A percentile compares a stretch with the other conserved stretches of the same genome.
Evolutionary conservation across 2,113 vertebrate species (phyloP).

Genomic region (Dicaeum eximium): DNA sequence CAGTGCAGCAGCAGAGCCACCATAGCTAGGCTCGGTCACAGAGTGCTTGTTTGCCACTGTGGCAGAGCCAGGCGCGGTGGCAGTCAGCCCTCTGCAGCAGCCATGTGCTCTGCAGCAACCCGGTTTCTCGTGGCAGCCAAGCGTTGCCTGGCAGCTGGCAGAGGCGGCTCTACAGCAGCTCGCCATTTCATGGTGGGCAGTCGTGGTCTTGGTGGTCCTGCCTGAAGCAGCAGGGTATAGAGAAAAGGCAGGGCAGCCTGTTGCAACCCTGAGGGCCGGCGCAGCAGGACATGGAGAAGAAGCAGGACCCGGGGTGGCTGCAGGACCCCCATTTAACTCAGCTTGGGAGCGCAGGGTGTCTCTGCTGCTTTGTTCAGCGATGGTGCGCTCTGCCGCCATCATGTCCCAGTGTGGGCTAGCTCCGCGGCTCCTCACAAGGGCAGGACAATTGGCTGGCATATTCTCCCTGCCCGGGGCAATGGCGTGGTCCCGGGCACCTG

Average conservation of each 20-base stretch:
- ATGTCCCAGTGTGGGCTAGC: neutral
- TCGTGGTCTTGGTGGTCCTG: neutral
- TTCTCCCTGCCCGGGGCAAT: neutral
- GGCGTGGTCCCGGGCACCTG: neutral
- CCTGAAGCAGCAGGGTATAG: neutral
- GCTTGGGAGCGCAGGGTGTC: neutral
- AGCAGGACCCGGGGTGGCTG: neutral
- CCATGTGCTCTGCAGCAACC: too few species aligned
- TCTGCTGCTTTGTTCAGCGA: neutral
- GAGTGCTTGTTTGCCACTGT: neutral
- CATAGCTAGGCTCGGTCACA: neutral
- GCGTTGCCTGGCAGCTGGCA: neutral
- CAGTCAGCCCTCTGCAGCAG: neutral
- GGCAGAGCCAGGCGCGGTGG: neutral
- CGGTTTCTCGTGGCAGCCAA: accelerated
- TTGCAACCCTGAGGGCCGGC: too few species aligned
- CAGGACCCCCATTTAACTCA: neutral
- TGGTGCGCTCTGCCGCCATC: neutral
- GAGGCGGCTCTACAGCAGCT: neutral
- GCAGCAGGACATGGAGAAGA: too few species aligned
- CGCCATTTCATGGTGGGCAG: neutral
- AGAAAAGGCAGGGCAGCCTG: neutral
- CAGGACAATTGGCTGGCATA: neutral
- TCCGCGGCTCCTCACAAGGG: neutral
- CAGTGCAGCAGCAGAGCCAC: neutral